Conservation (phyloP, 2,797 vertebrate species). For the Mormyrus hasselquistii region DNA sequence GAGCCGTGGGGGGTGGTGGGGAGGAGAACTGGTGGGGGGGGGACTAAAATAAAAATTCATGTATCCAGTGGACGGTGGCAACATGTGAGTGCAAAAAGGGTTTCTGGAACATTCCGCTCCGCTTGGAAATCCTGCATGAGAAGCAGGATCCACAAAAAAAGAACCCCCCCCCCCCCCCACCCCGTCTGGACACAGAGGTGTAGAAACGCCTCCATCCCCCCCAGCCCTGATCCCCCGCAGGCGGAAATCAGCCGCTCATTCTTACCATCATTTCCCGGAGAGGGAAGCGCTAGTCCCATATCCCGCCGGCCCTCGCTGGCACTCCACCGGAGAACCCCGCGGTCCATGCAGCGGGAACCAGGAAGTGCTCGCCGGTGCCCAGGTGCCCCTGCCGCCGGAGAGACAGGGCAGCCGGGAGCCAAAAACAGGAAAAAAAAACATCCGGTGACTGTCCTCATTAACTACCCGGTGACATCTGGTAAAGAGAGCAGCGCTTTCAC, state of each 20-base stretch:
- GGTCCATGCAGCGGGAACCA: not conserved
- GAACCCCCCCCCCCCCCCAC: not conserved
- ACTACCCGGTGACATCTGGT: constrained; percentile 42
- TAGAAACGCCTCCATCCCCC: not conserved
- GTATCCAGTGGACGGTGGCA: not conserved
- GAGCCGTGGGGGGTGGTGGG: not conserved
- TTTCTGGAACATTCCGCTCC: not conserved
- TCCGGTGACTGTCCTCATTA: constrained; percentile 44
- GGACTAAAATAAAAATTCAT: not conserved
- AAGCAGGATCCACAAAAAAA: no score
- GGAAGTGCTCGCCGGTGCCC: not conserved
- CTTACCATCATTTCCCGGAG: not conserved
- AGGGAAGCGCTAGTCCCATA: not conserved
- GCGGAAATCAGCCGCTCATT: not conserved
- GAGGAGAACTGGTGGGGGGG: no score
- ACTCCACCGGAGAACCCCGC: not conserved
- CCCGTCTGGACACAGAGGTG: not conserved
- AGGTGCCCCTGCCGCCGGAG: not conserved
- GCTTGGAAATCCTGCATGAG: not conserved
- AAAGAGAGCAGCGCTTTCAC: constrained; percentile 38
- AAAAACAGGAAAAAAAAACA: constrained; percentile 42
- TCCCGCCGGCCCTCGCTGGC: not conserved
- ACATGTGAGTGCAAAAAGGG: not conserved
- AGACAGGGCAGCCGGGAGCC: constrained; percentile 36
- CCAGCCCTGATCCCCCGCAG: not conserved